phyloP scores from a whole-genome alignment of 2,797 vertebrate genomes.

The Glossophaga mutica region DNA sequence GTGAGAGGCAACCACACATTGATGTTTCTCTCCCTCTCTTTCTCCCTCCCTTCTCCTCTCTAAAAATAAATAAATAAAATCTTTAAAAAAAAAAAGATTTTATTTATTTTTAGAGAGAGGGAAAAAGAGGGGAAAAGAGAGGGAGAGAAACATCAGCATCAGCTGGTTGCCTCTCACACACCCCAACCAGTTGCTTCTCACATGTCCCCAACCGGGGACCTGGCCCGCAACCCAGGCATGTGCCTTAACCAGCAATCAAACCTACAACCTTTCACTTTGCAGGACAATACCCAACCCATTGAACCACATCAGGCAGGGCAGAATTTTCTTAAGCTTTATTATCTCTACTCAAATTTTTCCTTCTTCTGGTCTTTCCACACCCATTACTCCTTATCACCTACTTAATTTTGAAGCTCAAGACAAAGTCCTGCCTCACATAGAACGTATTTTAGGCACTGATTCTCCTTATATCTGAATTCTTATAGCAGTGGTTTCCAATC shows the following conservation, averaged over 20 bases:
- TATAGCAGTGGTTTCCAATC: neutral
- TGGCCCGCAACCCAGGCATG: neutral
- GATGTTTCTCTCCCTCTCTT: no score
- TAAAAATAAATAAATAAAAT: no score
- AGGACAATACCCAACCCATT: neutral
- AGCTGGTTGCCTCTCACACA: no score
- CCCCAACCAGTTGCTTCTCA: no score
- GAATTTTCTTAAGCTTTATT: constrained; percentile 1
- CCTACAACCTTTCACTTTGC: neutral
- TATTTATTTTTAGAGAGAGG: neutral
- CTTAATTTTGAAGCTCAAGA: constrained; percentile 34
- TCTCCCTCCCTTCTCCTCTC: no score
- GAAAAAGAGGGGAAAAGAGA: neutral
- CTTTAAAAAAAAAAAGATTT: no score
- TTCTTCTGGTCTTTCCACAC: neutral
- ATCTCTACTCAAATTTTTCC: constrained; percentile 5
- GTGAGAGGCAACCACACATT: no score
- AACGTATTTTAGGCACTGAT: neutral
- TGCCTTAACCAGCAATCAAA: neutral
- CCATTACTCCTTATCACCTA: neutral
- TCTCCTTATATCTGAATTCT: constrained; percentile 35
- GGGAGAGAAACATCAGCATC: neutral
- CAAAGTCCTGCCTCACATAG: neutral
- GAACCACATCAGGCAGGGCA: neutral
- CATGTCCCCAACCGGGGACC: neutral